Percentiles rank a stretch among this genome's conserved stretches.
These are phyloP conservation scores for Rhagoletis zephyria DNA, from an alignment of 1,140 invertebrate genomes.

Conservation along the genomic window DNA sequence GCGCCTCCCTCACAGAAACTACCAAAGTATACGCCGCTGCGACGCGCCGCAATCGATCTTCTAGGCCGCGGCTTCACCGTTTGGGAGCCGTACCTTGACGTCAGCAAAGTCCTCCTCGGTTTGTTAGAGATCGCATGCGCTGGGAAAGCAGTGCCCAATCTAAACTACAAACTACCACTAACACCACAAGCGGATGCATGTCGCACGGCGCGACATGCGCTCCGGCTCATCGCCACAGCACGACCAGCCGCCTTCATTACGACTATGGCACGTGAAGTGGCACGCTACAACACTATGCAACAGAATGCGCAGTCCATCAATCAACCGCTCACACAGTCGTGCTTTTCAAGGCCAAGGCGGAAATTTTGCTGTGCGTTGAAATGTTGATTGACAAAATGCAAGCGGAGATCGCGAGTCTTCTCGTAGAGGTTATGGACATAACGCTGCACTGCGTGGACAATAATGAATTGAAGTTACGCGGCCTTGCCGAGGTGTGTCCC, in stretches of 20 bases:
- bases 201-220: slow-evolving; percentile 93
- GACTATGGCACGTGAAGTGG: slow-evolving; percentile 96
- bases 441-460: slow-evolving; percentile 97
- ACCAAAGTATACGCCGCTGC: slow-evolving; percentile 89
- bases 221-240: slow-evolving; percentile 95
- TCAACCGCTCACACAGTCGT: slow-evolving; percentile 87
- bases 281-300: slow-evolving; percentile 92
- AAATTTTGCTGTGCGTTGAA: slow-evolving; percentile 95
- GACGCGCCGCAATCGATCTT: slow-evolving; percentile 96
- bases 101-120: slow-evolving; percentile 90
- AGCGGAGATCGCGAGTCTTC: slow-evolving; percentile 91
- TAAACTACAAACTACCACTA: slow-evolving; percentile 94
- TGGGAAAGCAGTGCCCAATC: slow-evolving; percentile 92
- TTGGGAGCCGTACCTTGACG: slow-evolving; percentile 98
- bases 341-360: slow-evolving; percentile 90
- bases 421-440: slow-evolving; percentile 98
- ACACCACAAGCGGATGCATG: slow-evolving; percentile 96
- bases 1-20: slow-evolving; percentile 86
- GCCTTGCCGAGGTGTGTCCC: slow-evolving; percentile 94
- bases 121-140: slow-evolving; percentile 95
- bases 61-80: slow-evolving; percentile 96
- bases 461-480: slow-evolving; percentile 90
- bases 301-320: slow-evolving; percentile 89
- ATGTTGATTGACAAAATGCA: slow-evolving; percentile 97
- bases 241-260: slow-evolving; percentile 96